These are phyloP conservation scores for Grammomys dolichurus DNA, from an alignment of 2,113 vertebrate species.

Conservation along the genomic window DNA sequence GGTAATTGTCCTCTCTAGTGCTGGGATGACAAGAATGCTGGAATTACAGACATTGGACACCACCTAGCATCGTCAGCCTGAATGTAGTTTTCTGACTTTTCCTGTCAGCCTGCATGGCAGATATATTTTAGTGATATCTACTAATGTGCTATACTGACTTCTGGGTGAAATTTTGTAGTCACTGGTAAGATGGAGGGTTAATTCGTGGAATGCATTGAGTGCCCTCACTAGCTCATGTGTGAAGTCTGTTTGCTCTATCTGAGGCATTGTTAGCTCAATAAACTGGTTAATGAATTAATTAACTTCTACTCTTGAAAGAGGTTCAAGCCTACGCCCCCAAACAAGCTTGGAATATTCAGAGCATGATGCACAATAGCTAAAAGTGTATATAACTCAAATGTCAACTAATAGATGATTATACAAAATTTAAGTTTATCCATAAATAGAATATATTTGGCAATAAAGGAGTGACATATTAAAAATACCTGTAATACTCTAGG, in stretches of 20 bases:
- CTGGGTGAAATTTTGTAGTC: neutral
- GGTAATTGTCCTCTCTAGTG: neutral
- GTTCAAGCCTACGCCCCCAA: neutral
- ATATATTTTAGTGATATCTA: neutral
- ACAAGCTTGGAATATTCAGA: neutral
- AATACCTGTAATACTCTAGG: neutral
- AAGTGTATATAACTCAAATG: neutral
- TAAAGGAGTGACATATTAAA: neutral
- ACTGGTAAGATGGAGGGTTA: neutral
- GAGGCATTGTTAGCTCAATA: neutral
- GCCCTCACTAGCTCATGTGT: neutral
- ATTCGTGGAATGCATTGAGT: neutral
- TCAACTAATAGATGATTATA: neutral
- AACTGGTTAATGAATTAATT: neutral
- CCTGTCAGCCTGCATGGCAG: neutral
- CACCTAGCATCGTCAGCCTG: neutral
- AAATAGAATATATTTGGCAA: neutral
- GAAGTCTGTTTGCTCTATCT: neutral
- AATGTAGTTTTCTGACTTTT: neutral
- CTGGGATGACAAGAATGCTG: neutral
- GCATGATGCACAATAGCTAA: neutral
- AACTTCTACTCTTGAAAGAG: neutral
- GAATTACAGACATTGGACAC: neutral
- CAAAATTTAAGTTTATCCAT: neutral
- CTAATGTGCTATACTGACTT: neutral